Evolutionary conservation across 2,113 vertebrate genomes (phyloP).

Genomic region (Sebastes fasciatus): DNA sequence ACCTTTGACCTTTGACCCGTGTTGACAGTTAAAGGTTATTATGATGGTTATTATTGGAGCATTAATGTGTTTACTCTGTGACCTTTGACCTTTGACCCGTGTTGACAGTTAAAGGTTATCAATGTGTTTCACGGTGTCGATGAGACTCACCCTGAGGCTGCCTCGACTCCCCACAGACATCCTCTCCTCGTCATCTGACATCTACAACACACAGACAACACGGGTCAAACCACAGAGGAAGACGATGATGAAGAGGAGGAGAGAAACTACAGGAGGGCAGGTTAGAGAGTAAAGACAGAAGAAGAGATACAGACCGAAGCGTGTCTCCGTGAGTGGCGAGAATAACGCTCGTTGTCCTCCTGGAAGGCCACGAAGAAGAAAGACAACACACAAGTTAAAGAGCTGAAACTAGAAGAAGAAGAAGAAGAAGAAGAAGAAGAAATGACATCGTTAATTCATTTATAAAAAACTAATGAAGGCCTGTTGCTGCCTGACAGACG

Average conservation of each 20-base stretch:
- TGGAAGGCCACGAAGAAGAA: conserved; percentile 75
- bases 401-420: conserved; percentile 23
- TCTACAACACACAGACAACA: conserved; percentile 75
- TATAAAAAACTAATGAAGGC: no score
- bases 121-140: no score
- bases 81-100: background rate
- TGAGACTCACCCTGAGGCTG: conserved; percentile 92
- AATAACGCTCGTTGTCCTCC: conserved; percentile 95
- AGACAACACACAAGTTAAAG: conserved; percentile 41
- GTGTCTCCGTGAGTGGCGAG: conserved; percentile 89
- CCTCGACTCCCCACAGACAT: conserved; percentile 94
- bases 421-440: no score
- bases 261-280: no score
- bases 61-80: no score
- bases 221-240: background rate
- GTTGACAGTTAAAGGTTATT: no score
- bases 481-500: background rate
- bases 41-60: no score
- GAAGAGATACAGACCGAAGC: conserved; percentile 89
- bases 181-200: conserved; percentile 93
- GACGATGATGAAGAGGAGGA: background rate
- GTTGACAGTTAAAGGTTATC: no score
- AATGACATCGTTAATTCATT: background rate
- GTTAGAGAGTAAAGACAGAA: background rate
- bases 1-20: background rate